These are phyloP conservation scores for Helicolenus hilgendorfi DNA, from an alignment of 2,797 vertebrate species.

Conservation along the genomic window DNA sequence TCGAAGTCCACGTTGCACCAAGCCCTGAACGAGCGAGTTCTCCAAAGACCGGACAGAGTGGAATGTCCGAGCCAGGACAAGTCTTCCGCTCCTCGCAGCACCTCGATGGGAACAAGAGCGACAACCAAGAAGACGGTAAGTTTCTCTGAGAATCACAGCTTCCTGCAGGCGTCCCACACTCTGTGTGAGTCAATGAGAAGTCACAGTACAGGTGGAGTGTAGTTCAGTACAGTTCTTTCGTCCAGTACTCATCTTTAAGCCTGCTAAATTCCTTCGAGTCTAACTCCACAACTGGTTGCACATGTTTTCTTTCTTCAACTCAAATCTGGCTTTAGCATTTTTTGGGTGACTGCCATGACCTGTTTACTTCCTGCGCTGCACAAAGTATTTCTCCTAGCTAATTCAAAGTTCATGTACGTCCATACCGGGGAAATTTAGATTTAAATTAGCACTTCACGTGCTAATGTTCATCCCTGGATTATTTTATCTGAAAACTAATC, in stretches of 20 bases:
- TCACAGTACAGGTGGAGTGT: neutral
- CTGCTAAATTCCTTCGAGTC: constrained; percentile 7
- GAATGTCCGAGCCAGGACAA: constrained; percentile 71
- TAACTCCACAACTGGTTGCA: constrained; percentile 3
- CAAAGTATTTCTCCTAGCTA: constrained; percentile 33
- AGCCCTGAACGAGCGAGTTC: constrained; percentile 39
- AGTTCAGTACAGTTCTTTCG: neutral
- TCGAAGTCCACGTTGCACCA: constrained; percentile 68
- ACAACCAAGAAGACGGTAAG: constrained; percentile 84
- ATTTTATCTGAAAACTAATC: neutral
- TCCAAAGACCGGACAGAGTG: constrained; percentile 52
- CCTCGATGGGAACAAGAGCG: constrained; percentile 63
- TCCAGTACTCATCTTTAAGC: constrained; percentile 4
- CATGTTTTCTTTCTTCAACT: constrained; percentile 34
- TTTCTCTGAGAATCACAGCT: neutral
- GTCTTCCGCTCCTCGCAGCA: constrained; percentile 49
- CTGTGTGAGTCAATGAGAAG: neutral
- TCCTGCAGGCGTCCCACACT: neutral
- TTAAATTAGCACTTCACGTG: neutral
- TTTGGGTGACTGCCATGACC: constrained; percentile 47
- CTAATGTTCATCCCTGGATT: neutral
- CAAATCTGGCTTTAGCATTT: constrained; percentile 31
- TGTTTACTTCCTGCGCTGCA: constrained; percentile 53
- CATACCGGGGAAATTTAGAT: no score
- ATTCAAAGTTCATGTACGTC: constrained; percentile 7